Percentiles rank a stretch among this genome's conserved stretches.
These are phyloP conservation scores for Drepana falcataria DNA, from an alignment of 2,888 invertebrate genomes.

Conservation along the genomic window DNA sequence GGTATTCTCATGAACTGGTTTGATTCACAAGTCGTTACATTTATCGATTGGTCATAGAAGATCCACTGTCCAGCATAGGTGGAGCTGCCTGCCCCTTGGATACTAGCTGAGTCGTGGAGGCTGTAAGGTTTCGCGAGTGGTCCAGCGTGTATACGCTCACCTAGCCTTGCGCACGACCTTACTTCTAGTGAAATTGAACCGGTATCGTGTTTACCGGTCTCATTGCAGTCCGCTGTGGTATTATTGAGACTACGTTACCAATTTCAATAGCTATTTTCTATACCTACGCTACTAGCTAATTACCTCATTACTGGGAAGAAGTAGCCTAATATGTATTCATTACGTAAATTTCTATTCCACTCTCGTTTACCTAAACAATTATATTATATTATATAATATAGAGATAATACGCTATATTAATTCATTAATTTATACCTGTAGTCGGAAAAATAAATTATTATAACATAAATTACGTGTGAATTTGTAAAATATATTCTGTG, in stretches of 20 bases:
- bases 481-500: no score
- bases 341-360: background rate
- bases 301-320: background rate
- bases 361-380: background rate
- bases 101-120: conserved; percentile 3
- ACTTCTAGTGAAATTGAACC: conserved; percentile 72
- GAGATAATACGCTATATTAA: background rate
- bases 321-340: background rate
- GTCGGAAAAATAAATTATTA: no score
- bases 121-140: conserved; percentile 11
- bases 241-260: conserved; percentile 37
- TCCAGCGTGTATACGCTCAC: conserved; percentile 40
- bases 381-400: background rate
- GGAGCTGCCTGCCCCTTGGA: conserved; percentile 7
- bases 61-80: conserved; percentile 1
- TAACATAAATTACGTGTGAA: no score
- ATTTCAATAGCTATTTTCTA: conserved; percentile 21
- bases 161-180: conserved; percentile 73
- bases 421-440: background rate
- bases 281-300: background rate
- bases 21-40: background rate
- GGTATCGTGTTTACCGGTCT: conserved; percentile 42
- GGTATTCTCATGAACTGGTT: background rate
- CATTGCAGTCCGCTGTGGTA: conserved; percentile 33
- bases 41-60: background rate